Percentiles rank a stretch among this genome's conserved stretches.
phyloP scores from a whole-genome alignment of 2,888 invertebrate species.

The Temnothorax unifasciatus region DNA sequence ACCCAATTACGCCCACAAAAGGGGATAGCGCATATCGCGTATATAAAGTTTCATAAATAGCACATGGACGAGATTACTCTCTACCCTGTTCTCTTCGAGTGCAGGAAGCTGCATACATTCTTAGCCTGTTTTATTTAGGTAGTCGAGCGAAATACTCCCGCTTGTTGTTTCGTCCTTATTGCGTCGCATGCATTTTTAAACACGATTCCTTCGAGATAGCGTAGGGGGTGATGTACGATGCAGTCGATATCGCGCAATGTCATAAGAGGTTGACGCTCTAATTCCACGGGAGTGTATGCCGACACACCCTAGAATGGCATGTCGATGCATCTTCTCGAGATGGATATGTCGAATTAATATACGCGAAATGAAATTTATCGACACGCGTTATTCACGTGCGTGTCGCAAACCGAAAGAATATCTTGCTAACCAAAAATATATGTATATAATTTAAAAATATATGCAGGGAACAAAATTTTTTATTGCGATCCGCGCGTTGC shows the following conservation, averaged over 20 bases:
- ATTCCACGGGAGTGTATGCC: constrained; percentile 56
- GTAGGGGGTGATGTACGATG: constrained; percentile 47
- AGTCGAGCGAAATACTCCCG: constrained; percentile 49
- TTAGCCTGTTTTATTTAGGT: constrained; percentile 52
- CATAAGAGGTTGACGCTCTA: constrained; percentile 62
- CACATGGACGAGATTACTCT: constrained; percentile 53
- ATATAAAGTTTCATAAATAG: constrained; percentile 57
- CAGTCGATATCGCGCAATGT: constrained; percentile 57
- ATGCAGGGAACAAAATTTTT: constrained; percentile 7
- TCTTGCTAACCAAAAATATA: constrained; percentile 20
- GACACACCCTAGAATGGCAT: constrained; percentile 59
- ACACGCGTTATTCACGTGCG: constrained; percentile 25
- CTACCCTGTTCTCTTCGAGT: constrained; percentile 34
- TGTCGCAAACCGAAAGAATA: constrained; percentile 23
- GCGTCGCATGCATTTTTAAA: constrained; percentile 54
- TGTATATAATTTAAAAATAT: background rate
- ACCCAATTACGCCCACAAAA: constrained; percentile 56
- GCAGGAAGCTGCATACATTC: constrained; percentile 50
- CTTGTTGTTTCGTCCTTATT: constrained; percentile 47
- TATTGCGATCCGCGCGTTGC: background rate
- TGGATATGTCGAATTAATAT: constrained; percentile 67
- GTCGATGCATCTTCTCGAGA: constrained; percentile 62
- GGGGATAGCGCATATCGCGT: constrained; percentile 29
- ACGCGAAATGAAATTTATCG: constrained; percentile 63
- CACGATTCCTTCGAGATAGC: constrained; percentile 52